Percentiles rank a stretch among this genome's conserved stretches.
Evolutionary conservation across 2,888 invertebrate genomes (phyloP).

Genomic region (Agriopis aurantiaria): DNA sequence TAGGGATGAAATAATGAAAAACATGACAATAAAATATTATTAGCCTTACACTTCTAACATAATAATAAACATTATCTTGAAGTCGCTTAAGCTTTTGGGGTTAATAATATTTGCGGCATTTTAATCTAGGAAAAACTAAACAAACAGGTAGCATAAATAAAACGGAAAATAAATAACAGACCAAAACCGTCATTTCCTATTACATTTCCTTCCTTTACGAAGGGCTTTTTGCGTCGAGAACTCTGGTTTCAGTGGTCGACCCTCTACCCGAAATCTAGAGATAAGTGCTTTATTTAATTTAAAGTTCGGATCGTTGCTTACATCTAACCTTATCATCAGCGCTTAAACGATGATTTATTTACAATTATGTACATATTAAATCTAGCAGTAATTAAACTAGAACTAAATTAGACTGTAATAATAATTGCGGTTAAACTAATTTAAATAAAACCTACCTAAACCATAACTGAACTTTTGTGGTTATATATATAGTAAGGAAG

Average conservation of each 20-base stretch:
- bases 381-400: conserved; percentile 45
- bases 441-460: background rate
- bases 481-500: too few species aligned
- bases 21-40: too few species aligned
- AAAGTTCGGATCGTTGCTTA: conserved; percentile 21
- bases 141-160: conserved; percentile 40
- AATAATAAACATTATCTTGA: background rate
- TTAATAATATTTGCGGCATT: background rate
- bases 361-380: background rate
- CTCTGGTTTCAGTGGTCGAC: conserved; percentile 42
- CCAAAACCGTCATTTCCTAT: conserved; percentile 52
- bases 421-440: background rate
- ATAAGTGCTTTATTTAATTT: conserved; percentile 31
- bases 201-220: conserved; percentile 55
- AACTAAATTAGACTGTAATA: background rate
- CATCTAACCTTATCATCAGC: background rate
- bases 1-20: too few species aligned
- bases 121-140: conserved; percentile 30
- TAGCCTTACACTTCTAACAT: background rate
- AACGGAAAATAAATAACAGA: conserved; percentile 42
- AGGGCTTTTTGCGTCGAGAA: conserved; percentile 48
- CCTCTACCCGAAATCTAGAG: conserved; percentile 18
- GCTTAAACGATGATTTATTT: conserved; percentile 23
- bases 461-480: background rate
- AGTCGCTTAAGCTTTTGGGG: background rate